Conservation (phyloP, 2,113 vertebrate genomes). For the Onychostoma macrolepis region DNA sequence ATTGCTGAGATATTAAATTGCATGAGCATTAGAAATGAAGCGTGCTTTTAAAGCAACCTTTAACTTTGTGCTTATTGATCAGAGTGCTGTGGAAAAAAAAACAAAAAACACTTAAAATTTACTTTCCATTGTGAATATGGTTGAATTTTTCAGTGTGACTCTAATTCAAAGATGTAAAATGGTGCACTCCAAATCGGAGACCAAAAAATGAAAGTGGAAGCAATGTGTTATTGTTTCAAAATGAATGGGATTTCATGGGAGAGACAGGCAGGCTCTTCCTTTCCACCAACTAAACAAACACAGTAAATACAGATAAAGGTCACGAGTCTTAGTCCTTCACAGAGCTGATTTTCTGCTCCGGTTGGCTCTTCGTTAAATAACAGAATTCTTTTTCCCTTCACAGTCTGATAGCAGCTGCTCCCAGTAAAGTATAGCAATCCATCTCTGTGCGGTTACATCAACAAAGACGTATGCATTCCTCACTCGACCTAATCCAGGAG, state of each 20-base stretch:
- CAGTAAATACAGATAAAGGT: slow-evolving; percentile 2
- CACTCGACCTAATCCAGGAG: neutral
- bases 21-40: slow-evolving; percentile 32
- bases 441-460: neutral
- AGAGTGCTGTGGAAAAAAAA: neutral
- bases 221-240: slow-evolving; percentile 9
- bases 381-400: neutral
- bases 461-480: slow-evolving; percentile 10
- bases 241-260: neutral
- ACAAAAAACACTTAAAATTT: neutral
- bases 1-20: neutral
- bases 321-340: slow-evolving; percentile 17
- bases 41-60: neutral
- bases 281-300: slow-evolving; percentile 7
- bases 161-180: neutral
- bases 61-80: neutral
- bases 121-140: neutral
- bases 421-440: neutral
- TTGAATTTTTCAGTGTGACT: neutral
- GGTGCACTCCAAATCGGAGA: neutral
- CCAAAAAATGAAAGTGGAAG: neutral
- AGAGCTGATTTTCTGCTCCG: slow-evolving; percentile 54
- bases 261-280: neutral
- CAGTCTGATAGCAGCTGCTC: slow-evolving; percentile 47
- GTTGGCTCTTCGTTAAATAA: slow-evolving; percentile 34